Evolutionary conservation across 2,888 invertebrate species (phyloP), one percentile per base, ranked within the genome.

Genomic region (Drosophila subsilvestris): DNA sequence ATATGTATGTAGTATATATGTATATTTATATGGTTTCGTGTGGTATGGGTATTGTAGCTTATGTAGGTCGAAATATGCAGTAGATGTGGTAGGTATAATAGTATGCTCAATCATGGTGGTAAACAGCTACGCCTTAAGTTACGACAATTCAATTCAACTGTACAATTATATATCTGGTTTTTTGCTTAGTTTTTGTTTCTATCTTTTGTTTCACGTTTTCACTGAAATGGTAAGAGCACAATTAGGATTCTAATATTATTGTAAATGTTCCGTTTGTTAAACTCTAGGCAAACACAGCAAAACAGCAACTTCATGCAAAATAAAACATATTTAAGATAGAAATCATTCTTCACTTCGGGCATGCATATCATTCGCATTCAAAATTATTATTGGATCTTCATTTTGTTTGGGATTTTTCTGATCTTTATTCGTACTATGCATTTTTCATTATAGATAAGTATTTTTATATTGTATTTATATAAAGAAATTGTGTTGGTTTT

Each of bases 151-250:
- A 85, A 82, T 71, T 53, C 79, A 78, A 78, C 73, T 84, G 84
- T 86, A 84, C 80, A 84, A 76, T 66, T 65, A 42, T 44, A 65
- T 63, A 37, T 5, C n/a, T n/a, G 37, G 6, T 37, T 37, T 37
- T 37, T 12, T 14, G 5, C 14, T 32, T 32, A 14, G 6, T 37
- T 14, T 37, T 14, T n/a, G 37, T 37, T 37, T 37, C 37, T 37
- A 37, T 37, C 2, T 37, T 37, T 37, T 37, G n/a, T 68, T 73
- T 74, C 65, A 67, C 67, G 79, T 60, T 61, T 84, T 84, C 86
- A 84, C 84, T 84, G 84, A 80, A 84, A 84, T 76, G 88, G 86
- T 72, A 84, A 88, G 88, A 84, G 76, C 78, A 88, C 71, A 88
- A 69, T 44, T 45, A 27, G 47, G 57, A 63, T 58, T 67, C 62